Evolutionary conservation across 2,113 vertebrate species (phyloP).

Genomic region (Perognathus longimembris): DNA sequence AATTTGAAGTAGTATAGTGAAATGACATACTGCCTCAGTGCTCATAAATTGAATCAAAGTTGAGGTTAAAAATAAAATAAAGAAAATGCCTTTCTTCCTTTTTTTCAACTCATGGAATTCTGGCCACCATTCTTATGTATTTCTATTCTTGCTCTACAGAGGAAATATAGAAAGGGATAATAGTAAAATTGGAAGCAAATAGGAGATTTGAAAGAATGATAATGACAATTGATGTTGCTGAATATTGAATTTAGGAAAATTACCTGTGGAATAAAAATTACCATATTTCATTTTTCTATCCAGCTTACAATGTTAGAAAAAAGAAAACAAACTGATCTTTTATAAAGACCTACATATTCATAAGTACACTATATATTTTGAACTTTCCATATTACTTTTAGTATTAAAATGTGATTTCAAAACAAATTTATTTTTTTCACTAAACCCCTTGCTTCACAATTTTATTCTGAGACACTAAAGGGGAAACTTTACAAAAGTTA

Average conservation of each 20-base stretch:
- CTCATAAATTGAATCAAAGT: constrained; percentile 55
- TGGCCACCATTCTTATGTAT: background rate
- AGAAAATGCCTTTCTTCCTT: constrained; percentile 12
- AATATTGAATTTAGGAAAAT: background rate
- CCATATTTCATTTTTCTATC: background rate
- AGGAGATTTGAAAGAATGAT: background rate
- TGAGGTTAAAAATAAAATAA: constrained; percentile 36
- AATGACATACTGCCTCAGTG: background rate
- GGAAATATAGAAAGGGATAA: background rate
- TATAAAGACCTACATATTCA: background rate
- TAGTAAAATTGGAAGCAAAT: background rate
- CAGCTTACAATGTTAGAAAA: background rate
- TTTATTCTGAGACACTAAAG: background rate
- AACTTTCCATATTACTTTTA: background rate
- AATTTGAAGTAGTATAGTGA: constrained; percentile 52
- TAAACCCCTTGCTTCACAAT: background rate
- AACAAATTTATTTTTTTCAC: background rate
- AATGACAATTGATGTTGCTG: background rate
- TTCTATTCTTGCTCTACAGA: background rate
- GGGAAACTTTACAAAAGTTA: background rate
- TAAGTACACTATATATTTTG: background rate
- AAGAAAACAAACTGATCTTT: constrained; percentile 21
- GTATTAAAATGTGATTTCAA: background rate
- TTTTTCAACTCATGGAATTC: constrained; percentile 8
- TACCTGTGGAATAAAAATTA: too few relatives aligned